Percentiles rank a stretch among this genome's conserved stretches.
These are phyloP conservation scores for Cephonodes hylas DNA, from an alignment of 2,888 invertebrate genomes.

Conservation along the genomic window DNA sequence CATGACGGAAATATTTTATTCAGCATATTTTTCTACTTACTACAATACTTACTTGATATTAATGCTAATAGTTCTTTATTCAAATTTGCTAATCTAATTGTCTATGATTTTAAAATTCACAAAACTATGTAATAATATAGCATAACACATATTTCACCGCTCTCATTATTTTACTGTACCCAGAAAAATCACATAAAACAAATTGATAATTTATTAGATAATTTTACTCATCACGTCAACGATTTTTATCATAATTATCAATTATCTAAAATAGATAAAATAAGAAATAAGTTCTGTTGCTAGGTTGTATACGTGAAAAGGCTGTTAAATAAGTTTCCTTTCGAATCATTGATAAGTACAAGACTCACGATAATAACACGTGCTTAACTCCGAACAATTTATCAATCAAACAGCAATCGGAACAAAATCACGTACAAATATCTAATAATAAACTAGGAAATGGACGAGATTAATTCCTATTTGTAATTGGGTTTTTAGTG, in stretches of 20 bases:
- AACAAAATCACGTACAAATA: neutral
- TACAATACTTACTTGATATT: no score
- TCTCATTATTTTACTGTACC: no score
- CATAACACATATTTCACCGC: no score
- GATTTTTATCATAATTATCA: neutral
- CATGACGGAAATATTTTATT: neutral
- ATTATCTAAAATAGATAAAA: slow-evolving; percentile 5
- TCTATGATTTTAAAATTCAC: no score
- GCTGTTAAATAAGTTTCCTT: neutral
- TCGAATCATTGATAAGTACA: neutral
- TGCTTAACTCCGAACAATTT: neutral
- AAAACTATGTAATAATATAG: no score
- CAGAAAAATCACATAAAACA: no score
- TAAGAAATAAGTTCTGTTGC: neutral
- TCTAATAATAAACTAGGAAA: slow-evolving; percentile 8
- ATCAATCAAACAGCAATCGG: neutral
- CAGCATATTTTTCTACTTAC: no score
- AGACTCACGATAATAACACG: neutral
- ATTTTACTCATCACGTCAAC: no score
- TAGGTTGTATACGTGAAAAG: neutral
- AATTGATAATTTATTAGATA: no score
- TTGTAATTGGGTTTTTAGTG: neutral
- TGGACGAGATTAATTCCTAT: neutral
- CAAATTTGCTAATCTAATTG: no score
- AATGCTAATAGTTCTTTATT: no score